These are phyloP conservation scores for Rhynchotus rufescens DNA, from an alignment of 2,797 vertebrate species.

Conservation along the genomic window DNA sequence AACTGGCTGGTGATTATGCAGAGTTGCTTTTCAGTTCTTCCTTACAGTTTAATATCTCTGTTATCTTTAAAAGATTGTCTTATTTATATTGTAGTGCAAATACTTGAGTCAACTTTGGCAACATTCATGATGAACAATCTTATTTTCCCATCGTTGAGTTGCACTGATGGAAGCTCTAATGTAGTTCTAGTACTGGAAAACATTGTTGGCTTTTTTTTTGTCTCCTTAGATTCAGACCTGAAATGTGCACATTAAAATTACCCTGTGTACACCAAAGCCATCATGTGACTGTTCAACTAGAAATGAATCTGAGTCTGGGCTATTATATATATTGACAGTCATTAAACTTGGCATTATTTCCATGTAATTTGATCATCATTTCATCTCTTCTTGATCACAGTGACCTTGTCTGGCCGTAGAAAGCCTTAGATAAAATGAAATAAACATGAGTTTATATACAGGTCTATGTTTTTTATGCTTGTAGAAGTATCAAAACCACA, in stretches of 20 bases:
- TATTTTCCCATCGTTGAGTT: neutral
- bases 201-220: neutral
- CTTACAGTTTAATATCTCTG: constrained; percentile 72
- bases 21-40: constrained; percentile 72
- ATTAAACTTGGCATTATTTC: neutral
- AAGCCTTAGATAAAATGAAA: neutral
- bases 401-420: neutral
- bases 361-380: neutral
- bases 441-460: neutral
- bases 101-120: neutral
- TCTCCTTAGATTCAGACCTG: neutral
- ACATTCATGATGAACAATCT: neutral
- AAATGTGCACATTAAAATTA: neutral
- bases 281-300: neutral
- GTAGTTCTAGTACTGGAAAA: neutral
- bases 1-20: constrained; percentile 72
- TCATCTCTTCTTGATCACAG: neutral
- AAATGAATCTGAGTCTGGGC: neutral
- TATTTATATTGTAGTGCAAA: constrained; percentile 46
- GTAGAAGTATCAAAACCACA: neutral
- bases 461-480: neutral
- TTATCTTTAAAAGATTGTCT: constrained; percentile 64
- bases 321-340: neutral
- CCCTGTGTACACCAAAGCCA: neutral
- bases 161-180: neutral